Percentiles rank a stretch among this genome's conserved stretches.
phyloP scores from a whole-genome alignment of 2,888 invertebrate genomes.

The Aleiodes alternator region DNA sequence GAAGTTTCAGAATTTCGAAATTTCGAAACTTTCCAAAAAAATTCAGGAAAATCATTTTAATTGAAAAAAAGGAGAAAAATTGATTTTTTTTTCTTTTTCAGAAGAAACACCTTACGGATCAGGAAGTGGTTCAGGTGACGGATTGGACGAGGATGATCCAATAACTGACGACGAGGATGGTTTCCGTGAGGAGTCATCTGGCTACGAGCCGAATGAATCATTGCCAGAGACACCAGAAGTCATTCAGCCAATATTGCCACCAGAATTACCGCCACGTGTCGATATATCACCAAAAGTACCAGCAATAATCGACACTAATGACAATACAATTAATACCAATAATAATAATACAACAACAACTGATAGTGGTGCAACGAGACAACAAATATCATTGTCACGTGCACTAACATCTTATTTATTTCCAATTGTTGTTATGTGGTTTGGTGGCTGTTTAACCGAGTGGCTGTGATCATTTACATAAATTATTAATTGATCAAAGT shows the following conservation, averaged over 20 bases:
- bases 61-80: not conserved
- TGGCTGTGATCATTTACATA: constrained; percentile 82
- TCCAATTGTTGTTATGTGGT: constrained; percentile 90
- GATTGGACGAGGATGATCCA: constrained; percentile 76
- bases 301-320: constrained; percentile 40
- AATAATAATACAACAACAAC: constrained; percentile 70
- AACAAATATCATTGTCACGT: constrained; percentile 77
- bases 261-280: constrained; percentile 60
- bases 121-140: constrained; percentile 85
- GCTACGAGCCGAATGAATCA: constrained; percentile 66
- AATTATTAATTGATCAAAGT: constrained; percentile 53
- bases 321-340: constrained; percentile 47
- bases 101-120: constrained; percentile 80
- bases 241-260: constrained; percentile 61
- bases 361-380: constrained; percentile 71
- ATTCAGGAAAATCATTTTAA: not conserved
- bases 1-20: no score
- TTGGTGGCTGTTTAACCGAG: constrained; percentile 88
- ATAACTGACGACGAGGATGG: constrained; percentile 72
- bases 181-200: constrained; percentile 73
- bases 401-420: constrained; percentile 86
- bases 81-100: constrained; percentile 63
- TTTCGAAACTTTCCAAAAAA: no score
- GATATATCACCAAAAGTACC: constrained; percentile 60
- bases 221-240: constrained; percentile 68